Evolutionary conservation across 2,888 invertebrate genomes (phyloP), one percentile per base, ranked within the genome.

Genomic region (Mechanitis mazaeus): DNA sequence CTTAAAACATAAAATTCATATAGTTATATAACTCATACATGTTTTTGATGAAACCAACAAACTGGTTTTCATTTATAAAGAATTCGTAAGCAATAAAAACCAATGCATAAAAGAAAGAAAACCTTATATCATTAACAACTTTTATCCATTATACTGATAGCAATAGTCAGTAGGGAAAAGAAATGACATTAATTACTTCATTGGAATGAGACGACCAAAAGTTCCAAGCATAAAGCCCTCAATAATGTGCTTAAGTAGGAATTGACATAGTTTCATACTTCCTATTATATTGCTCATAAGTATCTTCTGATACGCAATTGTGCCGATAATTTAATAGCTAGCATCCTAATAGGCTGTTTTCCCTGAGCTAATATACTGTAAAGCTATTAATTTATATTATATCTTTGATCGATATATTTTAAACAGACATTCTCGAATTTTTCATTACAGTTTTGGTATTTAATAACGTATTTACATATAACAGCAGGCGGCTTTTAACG

Each of bases 241-340:
- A 58, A 62, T 62, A 59, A 59, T 62, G 55, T 55, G 45, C 55
- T 58, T 62, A 58, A 55, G 46, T 55, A 53, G 50, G 50, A 50
- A 62, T 59, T 50, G 56, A 58, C 55, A 56, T 35, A 58, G 55
- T 61, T 59, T 55, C 54, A 45, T 47, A 45, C 55, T 45, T 55
- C 45, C 55, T 35, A 47, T 55, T 45, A 55, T 62, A 63, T 54
- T 59, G 54, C 57, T 62, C 59, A 62, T 59, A 54, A 64, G 55
- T 60, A 58, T 67, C 67, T 64, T 67, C 64, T 63, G 60, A 65
- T 63, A 63, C 62, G 55, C 61, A 64, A 66, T 63, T 60, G 54
- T 65, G 61, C 61, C 45, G 53, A 61, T 64, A 65, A 68, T 65
- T 65, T 64, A 61, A 68, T 62, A 66, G 64, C 28, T 50, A 7